These are phyloP conservation scores for Sitobion miscanthi DNA, from an alignment of 1,140 invertebrate genomes.

Conservation along the genomic window DNA sequence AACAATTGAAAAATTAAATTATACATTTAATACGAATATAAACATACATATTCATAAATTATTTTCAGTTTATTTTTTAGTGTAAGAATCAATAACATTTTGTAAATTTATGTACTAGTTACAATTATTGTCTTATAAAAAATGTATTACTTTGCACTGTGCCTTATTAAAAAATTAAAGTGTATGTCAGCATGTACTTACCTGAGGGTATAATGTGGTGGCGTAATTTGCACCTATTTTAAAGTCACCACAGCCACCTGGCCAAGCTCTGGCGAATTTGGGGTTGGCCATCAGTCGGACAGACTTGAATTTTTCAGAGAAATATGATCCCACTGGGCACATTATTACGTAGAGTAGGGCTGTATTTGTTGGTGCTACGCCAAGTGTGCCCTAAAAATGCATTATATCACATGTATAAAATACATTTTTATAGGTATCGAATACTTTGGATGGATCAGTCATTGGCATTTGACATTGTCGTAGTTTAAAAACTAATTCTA, in stretches of 20 bases:
- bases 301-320: slow-evolving; percentile 75
- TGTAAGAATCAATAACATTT: too few relatives aligned
- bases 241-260: slow-evolving; percentile 90
- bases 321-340: slow-evolving; percentile 93
- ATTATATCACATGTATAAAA: slow-evolving; percentile 15
- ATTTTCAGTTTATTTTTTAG: too few relatives aligned
- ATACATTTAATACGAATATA: too few relatives aligned
- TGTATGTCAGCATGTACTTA: slow-evolving; percentile 58
- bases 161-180: background rate
- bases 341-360: slow-evolving; percentile 90
- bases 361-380: slow-evolving; percentile 82
- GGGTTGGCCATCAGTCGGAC: slow-evolving; percentile 81
- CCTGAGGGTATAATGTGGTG: slow-evolving; percentile 82
- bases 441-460: background rate
- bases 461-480: background rate
- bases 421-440: background rate
- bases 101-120: background rate
- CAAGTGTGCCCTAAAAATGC: slow-evolving; percentile 80
- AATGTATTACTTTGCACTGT: background rate
- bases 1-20: too few relatives aligned
- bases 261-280: slow-evolving; percentile 86
- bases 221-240: slow-evolving; percentile 97
- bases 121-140: background rate
- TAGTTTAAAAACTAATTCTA: background rate
- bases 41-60: too few relatives aligned